phyloP scores from a whole-genome alignment of 2,113 vertebrate genomes.

The Pomatorhinus ruficollis region DNA sequence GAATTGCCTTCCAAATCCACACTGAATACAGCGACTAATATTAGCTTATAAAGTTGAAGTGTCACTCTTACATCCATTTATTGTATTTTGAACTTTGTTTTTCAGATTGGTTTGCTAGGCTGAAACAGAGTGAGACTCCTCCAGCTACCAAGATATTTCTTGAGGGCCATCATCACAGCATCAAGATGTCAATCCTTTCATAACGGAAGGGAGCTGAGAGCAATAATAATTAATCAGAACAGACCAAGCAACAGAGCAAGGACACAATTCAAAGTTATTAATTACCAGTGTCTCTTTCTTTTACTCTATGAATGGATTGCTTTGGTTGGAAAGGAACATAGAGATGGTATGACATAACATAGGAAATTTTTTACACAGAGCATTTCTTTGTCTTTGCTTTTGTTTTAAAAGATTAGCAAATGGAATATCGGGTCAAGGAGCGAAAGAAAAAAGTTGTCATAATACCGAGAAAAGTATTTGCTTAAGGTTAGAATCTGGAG shows the following conservation, averaged over 20 bases:
- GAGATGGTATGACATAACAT: neutral
- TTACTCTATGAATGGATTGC: neutral
- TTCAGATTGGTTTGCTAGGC: neutral
- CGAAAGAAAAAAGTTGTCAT: neutral
- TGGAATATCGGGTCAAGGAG: neutral
- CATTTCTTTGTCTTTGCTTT: neutral
- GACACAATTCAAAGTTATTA: neutral
- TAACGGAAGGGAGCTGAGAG: neutral
- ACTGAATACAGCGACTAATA: neutral
- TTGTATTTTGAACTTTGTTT: neutral
- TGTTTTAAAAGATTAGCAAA: neutral
- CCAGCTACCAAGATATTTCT: neutral
- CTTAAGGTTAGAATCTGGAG: neutral
- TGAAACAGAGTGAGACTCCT: neutral
- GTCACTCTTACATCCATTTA: neutral
- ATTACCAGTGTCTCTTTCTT: neutral
- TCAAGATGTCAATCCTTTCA: neutral
- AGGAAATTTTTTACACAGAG: neutral
- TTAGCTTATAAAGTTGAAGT: neutral
- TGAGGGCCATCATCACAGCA: neutral
- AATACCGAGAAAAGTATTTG: accelerated
- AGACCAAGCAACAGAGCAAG: neutral
- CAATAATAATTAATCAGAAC: neutral
- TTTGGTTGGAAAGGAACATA: neutral
- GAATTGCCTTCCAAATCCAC: neutral